phyloP scores from a whole-genome alignment of 2,797 vertebrate genomes.

The Iguana delicatissima region DNA sequence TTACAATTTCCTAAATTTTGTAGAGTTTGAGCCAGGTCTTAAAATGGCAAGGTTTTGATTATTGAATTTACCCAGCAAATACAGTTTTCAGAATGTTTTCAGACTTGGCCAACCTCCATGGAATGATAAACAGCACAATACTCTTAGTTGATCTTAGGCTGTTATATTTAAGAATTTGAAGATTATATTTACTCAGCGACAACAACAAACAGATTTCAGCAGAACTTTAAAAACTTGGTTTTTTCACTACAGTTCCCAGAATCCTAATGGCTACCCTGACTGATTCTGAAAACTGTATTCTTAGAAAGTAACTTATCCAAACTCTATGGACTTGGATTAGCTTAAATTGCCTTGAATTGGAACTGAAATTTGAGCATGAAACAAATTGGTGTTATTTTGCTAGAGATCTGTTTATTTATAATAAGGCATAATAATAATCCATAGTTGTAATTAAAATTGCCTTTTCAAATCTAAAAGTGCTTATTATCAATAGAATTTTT shows the following conservation, averaged over 20 bases:
- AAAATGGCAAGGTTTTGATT: neutral
- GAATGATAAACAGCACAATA: neutral
- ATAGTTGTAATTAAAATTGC: neutral
- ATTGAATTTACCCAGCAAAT: neutral
- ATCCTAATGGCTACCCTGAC: too few relatives aligned
- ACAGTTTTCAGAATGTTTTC: neutral
- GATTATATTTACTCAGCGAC: neutral
- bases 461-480: neutral
- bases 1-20: neutral
- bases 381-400: neutral
- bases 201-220: neutral
- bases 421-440: neutral
- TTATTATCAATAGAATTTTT: neutral
- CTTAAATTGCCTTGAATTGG: neutral
- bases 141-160: neutral
- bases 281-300: too few relatives aligned
- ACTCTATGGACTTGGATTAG: neutral
- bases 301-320: too few relatives aligned
- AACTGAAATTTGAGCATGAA: neutral
- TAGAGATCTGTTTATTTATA: neutral
- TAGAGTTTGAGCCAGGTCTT: neutral
- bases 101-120: neutral
- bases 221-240: too few relatives aligned
- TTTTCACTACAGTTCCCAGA: too few relatives aligned
- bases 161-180: neutral